These are phyloP conservation scores for Morpho achilles DNA, from an alignment of 2,888 invertebrate genomes.

Conservation along the genomic window DNA sequence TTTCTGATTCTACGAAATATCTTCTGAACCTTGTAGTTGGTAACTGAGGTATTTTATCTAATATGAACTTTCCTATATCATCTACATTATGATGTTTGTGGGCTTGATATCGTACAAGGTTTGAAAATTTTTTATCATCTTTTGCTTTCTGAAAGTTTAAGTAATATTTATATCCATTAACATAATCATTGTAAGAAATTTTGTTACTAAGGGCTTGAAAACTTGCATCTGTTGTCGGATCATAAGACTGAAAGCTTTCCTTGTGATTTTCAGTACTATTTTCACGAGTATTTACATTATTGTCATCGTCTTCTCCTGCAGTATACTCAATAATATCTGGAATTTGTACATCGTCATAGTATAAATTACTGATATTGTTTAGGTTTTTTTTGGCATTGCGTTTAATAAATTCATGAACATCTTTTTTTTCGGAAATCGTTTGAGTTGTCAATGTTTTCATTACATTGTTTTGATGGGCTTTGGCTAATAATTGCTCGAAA, in stretches of 20 bases:
- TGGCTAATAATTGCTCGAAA: constrained; percentile 46
- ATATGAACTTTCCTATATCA: constrained; percentile 65
- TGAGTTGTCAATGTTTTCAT: constrained; percentile 38
- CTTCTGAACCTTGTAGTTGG: constrained; percentile 32
- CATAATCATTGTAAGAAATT: constrained; percentile 55
- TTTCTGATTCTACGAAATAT: constrained; percentile 48
- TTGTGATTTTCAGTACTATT: neutral
- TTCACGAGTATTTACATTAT: constrained; percentile 6
- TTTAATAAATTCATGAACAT: constrained; percentile 30
- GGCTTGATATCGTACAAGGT: constrained; percentile 58
- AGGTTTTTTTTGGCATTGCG: constrained; percentile 26
- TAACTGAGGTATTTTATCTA: constrained; percentile 54
- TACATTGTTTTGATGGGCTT: constrained; percentile 42
- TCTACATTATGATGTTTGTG: constrained; percentile 64
- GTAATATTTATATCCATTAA: constrained; percentile 62
- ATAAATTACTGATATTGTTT: constrained; percentile 19
- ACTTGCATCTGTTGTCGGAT: constrained; percentile 33
- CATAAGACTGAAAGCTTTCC: constrained; percentile 8
- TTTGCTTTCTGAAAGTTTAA: constrained; percentile 55
- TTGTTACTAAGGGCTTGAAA: constrained; percentile 47
- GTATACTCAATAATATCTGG: constrained; percentile 21
- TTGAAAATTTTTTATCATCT: constrained; percentile 51
- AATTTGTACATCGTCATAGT: constrained; percentile 33
- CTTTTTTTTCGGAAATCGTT: constrained; percentile 22
- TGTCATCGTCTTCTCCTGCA: constrained; percentile 24